These are phyloP conservation scores for Drosophila orosa DNA, from an alignment of 1,140 invertebrate genomes.

Conservation along the genomic window DNA sequence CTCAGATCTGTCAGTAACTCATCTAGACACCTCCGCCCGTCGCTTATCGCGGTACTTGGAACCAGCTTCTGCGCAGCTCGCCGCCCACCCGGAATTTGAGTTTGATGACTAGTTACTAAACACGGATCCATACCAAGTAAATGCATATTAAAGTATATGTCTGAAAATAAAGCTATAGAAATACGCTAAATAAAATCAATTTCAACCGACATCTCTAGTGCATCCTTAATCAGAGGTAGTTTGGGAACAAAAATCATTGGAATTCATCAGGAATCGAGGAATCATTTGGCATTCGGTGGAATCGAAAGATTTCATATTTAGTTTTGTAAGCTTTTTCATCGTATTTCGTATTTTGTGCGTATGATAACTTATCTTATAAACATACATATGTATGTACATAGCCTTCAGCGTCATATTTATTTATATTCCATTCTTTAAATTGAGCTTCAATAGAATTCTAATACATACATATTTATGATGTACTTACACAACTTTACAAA, in stretches of 20 bases:
- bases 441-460: neutral
- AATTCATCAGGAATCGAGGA: neutral
- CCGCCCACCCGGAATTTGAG: constrained; percentile 45
- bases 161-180: constrained; percentile 41
- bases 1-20: constrained; percentile 23
- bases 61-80: constrained; percentile 46
- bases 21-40: constrained; percentile 22
- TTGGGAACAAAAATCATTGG: neutral
- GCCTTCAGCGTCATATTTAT: neutral
- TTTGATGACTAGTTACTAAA: constrained; percentile 43
- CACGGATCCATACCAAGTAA: constrained; percentile 30
- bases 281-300: neutral
- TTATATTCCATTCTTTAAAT: neutral
- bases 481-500: neutral
- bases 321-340: neutral
- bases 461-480: too few species aligned
- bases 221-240: neutral
- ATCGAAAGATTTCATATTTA: neutral
- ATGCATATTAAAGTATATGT: constrained; percentile 30
- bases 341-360: neutral
- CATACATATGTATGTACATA: neutral
- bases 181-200: constrained; percentile 66
- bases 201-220: constrained; percentile 35
- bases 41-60: constrained; percentile 49
- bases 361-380: neutral